Conservation (phyloP, 2,888 invertebrate species). For the Drosophila cognata region DNA sequence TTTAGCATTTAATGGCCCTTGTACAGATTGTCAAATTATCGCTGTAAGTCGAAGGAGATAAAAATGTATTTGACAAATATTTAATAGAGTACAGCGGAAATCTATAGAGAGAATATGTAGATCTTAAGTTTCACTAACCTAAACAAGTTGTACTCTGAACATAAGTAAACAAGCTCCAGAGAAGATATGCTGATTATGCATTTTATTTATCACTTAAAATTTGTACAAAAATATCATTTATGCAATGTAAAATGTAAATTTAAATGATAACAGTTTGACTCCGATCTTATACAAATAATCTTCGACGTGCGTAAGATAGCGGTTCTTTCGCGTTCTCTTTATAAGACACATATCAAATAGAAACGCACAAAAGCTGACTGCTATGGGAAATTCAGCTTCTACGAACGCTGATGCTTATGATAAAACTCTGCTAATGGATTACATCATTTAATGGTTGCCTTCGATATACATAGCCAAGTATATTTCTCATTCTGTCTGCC, state of each 20-base stretch:
- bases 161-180: not conserved
- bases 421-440: constrained; percentile 6
- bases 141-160: not conserved
- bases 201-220: not conserved
- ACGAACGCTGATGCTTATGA: not conserved
- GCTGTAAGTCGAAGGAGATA: not conserved
- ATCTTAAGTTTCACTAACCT: not conserved
- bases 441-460: constrained; percentile 14
- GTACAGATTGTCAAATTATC: constrained; percentile 18
- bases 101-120: not conserved
- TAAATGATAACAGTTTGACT: not conserved
- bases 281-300: not conserved
- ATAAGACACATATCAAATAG: not conserved
- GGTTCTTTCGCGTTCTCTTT: not conserved
- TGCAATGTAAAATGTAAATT: not conserved
- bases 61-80: not conserved
- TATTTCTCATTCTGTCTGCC: constrained; percentile 10
- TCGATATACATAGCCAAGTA: constrained; percentile 20
- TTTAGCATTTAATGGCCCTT: constrained; percentile 20
- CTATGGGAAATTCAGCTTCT: not conserved
- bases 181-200: not conserved
- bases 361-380: not conserved
- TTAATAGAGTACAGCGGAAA: not conserved
- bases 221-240: not conserved
- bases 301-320: no score